phyloP scores from a whole-genome alignment of 2,113 vertebrate genomes.

The Tupaia chinensis region DNA sequence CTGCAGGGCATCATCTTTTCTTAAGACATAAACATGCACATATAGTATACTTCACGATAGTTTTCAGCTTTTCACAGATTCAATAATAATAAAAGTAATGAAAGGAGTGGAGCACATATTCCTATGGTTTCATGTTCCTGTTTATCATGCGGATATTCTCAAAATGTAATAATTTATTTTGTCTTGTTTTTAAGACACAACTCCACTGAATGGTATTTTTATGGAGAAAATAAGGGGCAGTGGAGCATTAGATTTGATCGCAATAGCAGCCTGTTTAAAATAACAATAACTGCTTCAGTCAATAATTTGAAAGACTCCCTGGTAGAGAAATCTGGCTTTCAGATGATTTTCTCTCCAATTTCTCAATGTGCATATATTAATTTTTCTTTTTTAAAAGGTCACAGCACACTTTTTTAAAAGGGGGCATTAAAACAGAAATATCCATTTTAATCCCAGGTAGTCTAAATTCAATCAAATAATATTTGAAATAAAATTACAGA shows the following conservation, averaged over 20 bases:
- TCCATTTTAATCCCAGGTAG: constrained; percentile 33
- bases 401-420: background rate
- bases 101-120: background rate
- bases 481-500: constrained; percentile 39
- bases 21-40: constrained; percentile 27
- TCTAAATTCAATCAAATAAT: constrained; percentile 27
- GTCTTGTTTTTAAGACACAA: constrained; percentile 33
- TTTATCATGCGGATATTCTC: constrained; percentile 43
- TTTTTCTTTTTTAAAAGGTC: constrained; percentile 53
- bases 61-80: constrained; percentile 14
- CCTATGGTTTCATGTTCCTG: constrained; percentile 33
- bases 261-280: constrained; percentile 55
- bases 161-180: constrained; percentile 41
- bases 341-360: constrained; percentile 47
- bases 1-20: constrained; percentile 49
- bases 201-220: constrained; percentile 38
- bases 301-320: constrained; percentile 48
- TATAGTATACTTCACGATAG: background rate
- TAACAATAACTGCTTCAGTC: constrained; percentile 33
- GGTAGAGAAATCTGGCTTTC: constrained; percentile 35
- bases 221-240: constrained; percentile 36
- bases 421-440: constrained; percentile 40
- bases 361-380: constrained; percentile 1
- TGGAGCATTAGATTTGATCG: constrained; percentile 24
- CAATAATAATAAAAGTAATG: constrained; percentile 21